These are phyloP conservation scores for Chromis chromis DNA, from an alignment of 2,797 vertebrate genomes.

Conservation along the genomic window DNA sequence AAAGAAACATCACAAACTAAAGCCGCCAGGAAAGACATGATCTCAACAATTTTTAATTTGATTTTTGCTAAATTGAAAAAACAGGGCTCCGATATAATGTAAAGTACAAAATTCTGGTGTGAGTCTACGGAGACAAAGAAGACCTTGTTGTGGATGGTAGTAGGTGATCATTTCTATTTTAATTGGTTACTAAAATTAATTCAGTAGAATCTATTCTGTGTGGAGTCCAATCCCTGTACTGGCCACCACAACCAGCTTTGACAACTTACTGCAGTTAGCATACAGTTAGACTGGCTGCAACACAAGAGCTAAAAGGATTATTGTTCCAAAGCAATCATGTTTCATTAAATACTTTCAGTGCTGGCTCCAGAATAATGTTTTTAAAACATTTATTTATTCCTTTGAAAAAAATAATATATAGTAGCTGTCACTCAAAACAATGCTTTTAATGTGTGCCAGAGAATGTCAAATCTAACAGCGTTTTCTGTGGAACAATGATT, in stretches of 20 bases:
- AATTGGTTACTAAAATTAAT: not conserved
- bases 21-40: no score
- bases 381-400: no score
- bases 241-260: not conserved
- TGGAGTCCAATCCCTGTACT: not conserved
- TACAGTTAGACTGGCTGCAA: not conserved
- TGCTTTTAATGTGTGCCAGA: not conserved
- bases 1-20: not conserved
- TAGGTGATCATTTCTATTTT: not conserved
- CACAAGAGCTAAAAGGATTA: not conserved
- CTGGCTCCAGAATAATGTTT: no score
- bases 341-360: no score
- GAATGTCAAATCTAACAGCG: not conserved
- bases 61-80: not conserved
- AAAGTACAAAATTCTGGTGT: not conserved
- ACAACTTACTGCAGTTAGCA: not conserved
- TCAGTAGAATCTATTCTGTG: not conserved
- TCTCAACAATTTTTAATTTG: not conserved
- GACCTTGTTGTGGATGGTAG: no score
- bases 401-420: no score
- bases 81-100: not conserved
- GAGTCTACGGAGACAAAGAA: no score
- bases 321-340: no score
- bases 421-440: not conserved
- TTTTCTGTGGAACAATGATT: slow-evolving; percentile 11